Evolutionary conservation across 2,113 vertebrate species (phyloP).

Genomic region (Calyptommatus sinebrachiatus): DNA sequence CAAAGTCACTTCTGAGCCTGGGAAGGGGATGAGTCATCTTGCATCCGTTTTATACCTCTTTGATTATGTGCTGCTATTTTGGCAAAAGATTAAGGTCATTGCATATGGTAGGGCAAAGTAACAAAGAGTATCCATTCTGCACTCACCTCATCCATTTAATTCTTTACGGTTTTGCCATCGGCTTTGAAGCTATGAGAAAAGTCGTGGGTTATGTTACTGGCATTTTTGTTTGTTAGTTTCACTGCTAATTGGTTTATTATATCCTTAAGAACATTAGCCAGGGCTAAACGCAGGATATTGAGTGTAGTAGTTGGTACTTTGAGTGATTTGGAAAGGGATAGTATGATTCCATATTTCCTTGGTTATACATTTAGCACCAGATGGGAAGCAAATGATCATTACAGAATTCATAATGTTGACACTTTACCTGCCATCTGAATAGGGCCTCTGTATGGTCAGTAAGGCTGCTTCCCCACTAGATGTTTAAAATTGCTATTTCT

Average conservation of each 20-base stretch:
- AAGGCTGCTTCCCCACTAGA: too few relatives aligned
- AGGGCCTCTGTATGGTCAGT: too few relatives aligned
- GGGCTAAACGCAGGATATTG: background rate
- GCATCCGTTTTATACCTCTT: constrained; percentile 4
- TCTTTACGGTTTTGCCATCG: background rate
- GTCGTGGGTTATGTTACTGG: background rate
- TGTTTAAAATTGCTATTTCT: too few relatives aligned
- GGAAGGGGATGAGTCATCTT: background rate
- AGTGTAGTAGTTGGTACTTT: background rate
- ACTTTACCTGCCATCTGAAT: too few relatives aligned
- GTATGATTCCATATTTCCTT: too few relatives aligned
- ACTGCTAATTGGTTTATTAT: background rate
- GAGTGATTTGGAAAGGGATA: background rate
- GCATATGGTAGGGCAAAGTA: constrained; percentile 4
- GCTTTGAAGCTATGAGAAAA: background rate
- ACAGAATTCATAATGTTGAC: too few relatives aligned
- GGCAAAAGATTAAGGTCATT: background rate
- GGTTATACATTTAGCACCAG: too few relatives aligned
- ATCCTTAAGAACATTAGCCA: background rate
- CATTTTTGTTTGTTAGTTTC: background rate
- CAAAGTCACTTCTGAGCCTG: background rate
- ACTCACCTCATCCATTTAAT: background rate
- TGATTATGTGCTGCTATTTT: background rate
- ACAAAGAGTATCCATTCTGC: background rate
- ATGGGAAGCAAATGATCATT: too few relatives aligned